phyloP scores from a whole-genome alignment of 2,113 vertebrate species.

The Antechinus flavipes region DNA sequence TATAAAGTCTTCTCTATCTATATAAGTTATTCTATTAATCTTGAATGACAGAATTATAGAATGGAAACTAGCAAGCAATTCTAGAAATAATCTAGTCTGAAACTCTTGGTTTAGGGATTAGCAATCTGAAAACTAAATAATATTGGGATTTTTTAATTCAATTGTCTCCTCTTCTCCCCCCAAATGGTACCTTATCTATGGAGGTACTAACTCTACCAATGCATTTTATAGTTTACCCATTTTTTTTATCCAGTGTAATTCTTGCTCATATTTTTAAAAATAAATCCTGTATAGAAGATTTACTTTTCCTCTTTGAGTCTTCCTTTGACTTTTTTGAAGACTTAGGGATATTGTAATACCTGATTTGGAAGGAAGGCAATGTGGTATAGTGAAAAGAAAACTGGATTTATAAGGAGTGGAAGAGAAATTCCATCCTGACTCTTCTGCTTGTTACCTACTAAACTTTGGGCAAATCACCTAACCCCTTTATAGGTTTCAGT shows the following conservation, averaged over 20 bases:
- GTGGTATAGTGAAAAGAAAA: not conserved
- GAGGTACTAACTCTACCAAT: not conserved
- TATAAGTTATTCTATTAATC: not conserved
- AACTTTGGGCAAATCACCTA: not conserved
- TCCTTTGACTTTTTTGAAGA: not conserved
- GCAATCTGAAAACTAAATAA: not conserved
- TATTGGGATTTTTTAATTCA: not conserved
- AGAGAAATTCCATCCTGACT: not conserved
- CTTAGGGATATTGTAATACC: not conserved
- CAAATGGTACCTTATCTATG: not conserved
- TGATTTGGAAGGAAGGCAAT: not conserved
- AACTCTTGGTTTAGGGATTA: not conserved
- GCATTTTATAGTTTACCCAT: not conserved
- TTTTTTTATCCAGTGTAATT: not conserved
- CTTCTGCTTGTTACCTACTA: not conserved
- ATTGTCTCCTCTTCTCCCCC: not conserved
- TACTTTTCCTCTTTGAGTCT: not conserved
- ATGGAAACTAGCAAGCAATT: not conserved
- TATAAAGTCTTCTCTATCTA: not conserved
- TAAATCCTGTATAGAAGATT: not conserved
- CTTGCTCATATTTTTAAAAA: not conserved
- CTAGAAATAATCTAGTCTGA: not conserved
- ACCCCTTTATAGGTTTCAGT: not conserved
- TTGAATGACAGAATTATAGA: not conserved
- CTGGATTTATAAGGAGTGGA: not conserved